phyloP scores from a whole-genome alignment of 2,113 vertebrate species.

The Gopherus flavomarginatus region DNA sequence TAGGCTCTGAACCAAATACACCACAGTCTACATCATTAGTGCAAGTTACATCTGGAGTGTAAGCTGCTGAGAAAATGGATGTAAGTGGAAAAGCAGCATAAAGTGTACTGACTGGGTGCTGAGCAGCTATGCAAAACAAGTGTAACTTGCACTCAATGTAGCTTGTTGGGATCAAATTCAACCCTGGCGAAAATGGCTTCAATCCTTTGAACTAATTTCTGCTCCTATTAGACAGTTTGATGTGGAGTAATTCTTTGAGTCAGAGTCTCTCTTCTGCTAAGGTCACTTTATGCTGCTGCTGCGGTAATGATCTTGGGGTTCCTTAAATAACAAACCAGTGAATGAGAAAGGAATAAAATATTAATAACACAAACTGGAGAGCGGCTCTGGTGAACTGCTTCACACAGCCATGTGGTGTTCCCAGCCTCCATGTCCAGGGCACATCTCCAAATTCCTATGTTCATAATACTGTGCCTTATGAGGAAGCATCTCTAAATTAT shows the following conservation, averaged over 20 bases:
- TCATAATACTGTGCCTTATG: too few relatives aligned
- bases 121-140: neutral
- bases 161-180: neutral
- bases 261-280: neutral
- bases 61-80: neutral
- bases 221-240: neutral
- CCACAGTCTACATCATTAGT: too few relatives aligned
- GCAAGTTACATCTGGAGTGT: neutral
- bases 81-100: neutral
- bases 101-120: neutral
- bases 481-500: too few relatives aligned
- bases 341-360: too few relatives aligned
- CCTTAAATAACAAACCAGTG: too few relatives aligned
- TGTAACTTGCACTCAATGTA: neutral
- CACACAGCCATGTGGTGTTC: too few relatives aligned
- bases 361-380: too few relatives aligned
- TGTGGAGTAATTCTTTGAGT: neutral
- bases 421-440: too few relatives aligned
- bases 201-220: neutral
- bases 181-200: neutral
- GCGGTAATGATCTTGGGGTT: too few relatives aligned
- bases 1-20: neutral
- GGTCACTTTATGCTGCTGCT: neutral
- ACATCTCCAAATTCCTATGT: too few relatives aligned
- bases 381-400: too few relatives aligned